Evolutionary conservation across 1,140 invertebrate species (phyloP).

Genomic region (Eumeta japonica): DNA sequence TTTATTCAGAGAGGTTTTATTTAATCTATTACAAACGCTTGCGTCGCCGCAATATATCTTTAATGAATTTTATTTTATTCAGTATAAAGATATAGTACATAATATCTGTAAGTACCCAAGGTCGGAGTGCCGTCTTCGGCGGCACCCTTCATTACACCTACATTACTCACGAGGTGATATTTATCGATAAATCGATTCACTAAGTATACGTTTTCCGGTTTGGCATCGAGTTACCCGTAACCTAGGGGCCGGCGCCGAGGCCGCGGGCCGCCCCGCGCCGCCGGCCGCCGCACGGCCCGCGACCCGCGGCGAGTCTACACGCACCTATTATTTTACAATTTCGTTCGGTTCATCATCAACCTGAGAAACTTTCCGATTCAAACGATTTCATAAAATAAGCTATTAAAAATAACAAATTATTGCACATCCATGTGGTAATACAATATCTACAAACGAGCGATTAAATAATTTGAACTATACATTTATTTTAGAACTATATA

Average conservation of each 20-base stretch:
- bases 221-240: constrained; percentile 51
- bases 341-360: too few relatives aligned
- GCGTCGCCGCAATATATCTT: constrained; percentile 45
- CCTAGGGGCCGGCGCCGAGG: constrained; percentile 29
- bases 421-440: constrained; percentile 42
- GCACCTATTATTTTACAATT: too few relatives aligned
- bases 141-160: constrained; percentile 30
- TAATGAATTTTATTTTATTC: constrained; percentile 45
- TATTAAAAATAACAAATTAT: constrained; percentile 51
- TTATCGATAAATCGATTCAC: constrained; percentile 46
- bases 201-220: constrained; percentile 52
- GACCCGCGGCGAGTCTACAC: constrained; percentile 8
- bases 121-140: constrained; percentile 14
- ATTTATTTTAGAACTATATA: too few relatives aligned
- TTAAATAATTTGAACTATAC: too few relatives aligned
- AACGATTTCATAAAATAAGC: constrained; percentile 35
- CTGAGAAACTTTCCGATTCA: too few relatives aligned
- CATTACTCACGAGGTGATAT: constrained; percentile 49
- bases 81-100: constrained; percentile 51
- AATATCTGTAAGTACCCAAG: constrained; percentile 38
- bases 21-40: constrained; percentile 48
- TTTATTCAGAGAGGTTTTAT: constrained; percentile 48
- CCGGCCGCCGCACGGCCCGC: constrained; percentile 7
- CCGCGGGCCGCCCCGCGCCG: constrained; percentile 3
- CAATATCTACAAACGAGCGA: too few relatives aligned